Conservation (phyloP, 2,888 invertebrate species). For the Hirtodrosophila cameraria region DNA sequence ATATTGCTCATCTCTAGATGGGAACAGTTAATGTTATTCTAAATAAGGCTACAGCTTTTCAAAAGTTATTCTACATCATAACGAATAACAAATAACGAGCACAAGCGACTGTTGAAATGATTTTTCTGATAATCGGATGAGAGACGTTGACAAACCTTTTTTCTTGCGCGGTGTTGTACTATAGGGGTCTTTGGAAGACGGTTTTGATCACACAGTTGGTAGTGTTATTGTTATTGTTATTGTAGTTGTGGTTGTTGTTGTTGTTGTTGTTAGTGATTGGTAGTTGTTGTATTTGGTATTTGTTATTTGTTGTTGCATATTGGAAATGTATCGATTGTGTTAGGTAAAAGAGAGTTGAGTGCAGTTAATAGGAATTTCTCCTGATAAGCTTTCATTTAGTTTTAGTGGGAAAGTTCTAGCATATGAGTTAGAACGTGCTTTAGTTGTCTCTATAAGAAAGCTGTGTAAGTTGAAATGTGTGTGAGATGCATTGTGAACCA, state of each 20-base stretch:
- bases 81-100: no score
- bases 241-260: slow-evolving; percentile 15
- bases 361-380: slow-evolving; percentile 72
- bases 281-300: slow-evolving; percentile 37
- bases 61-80: slow-evolving; percentile 10
- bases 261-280: slow-evolving; percentile 17
- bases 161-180: slow-evolving; percentile 83
- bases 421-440: slow-evolving; percentile 48
- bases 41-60: slow-evolving; percentile 1
- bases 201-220: slow-evolving; percentile 52
- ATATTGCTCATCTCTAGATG: slow-evolving; percentile 26
- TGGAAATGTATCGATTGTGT: slow-evolving; percentile 40
- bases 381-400: slow-evolving; percentile 39
- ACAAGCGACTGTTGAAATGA: slow-evolving; percentile 26
- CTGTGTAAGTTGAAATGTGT: slow-evolving; percentile 24
- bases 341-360: slow-evolving; percentile 68
- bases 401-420: slow-evolving; percentile 25
- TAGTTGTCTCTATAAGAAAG: slow-evolving; percentile 28
- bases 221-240: slow-evolving; percentile 19
- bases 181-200: slow-evolving; percentile 81
- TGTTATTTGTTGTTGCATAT: slow-evolving; percentile 48
- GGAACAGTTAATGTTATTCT: background rate
- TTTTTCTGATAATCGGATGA: slow-evolving; percentile 37
- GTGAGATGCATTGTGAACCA: slow-evolving; percentile 36
- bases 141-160: slow-evolving; percentile 77